A percentile compares a stretch with the other conserved stretches of the same genome.
phyloP scores from a whole-genome alignment of 2,888 invertebrate species.

The Drosophila infuscata region DNA sequence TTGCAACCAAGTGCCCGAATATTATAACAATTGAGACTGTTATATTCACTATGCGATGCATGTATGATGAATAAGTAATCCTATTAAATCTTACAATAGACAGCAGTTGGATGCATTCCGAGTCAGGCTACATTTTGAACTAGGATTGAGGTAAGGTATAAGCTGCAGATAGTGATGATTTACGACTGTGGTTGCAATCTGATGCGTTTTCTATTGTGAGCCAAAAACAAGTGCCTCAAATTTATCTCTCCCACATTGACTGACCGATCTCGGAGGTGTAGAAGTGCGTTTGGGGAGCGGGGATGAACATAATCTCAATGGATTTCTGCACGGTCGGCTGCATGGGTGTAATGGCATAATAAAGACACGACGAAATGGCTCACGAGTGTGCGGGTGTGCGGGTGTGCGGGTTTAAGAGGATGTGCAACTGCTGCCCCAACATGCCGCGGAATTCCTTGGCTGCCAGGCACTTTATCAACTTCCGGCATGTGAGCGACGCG shows the following conservation, averaged over 20 bases:
- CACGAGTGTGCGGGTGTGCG: constrained; percentile 7
- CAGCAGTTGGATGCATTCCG: background rate
- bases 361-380: constrained; percentile 56
- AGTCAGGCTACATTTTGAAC: background rate
- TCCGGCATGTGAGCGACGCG: constrained; percentile 70
- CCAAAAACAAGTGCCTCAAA: constrained; percentile 51
- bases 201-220: constrained; percentile 27
- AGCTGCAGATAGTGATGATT: constrained; percentile 44
- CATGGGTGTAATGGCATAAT: constrained; percentile 69
- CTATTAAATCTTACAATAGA: background rate
- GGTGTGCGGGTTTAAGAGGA: background rate
- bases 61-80: background rate
- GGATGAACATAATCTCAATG: constrained; percentile 50
- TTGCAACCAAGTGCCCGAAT: background rate
- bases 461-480: constrained; percentile 78
- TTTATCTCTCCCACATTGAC: constrained; percentile 42
- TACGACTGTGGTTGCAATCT: constrained; percentile 33
- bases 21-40: background rate
- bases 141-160: background rate
- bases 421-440: constrained; percentile 17
- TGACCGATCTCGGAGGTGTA: background rate
- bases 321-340: constrained; percentile 61
- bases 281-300: background rate
- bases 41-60: background rate
- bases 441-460: constrained; percentile 71